Base-by-base conservation (phyloP, 2,797 vertebrate genomes). In the Scolopax rusticola region DNA sequence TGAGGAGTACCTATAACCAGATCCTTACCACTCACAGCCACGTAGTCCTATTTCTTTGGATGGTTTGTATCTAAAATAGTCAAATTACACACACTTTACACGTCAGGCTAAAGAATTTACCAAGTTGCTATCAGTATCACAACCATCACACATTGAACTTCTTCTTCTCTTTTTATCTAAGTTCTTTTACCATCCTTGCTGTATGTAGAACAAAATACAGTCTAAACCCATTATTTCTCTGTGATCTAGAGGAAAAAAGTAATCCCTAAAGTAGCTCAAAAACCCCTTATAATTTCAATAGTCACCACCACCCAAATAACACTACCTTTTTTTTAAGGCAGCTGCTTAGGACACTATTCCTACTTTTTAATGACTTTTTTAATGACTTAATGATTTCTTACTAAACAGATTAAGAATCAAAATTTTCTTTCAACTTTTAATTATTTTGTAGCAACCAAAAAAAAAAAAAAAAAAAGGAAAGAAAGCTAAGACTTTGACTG, bases 391-490 rank as follows among this genome's bases (percentile, higher is more conserved):
- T 4, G 3, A 76, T 91, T 81, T 95, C 38, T 57, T 90, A 78
- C 59, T 54, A 73, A 53, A 76, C 8, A 47, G 6, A 40, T 60
- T 68, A 48, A 70, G 3, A 73, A 54, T 1, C 36, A 40, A 57
- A 43, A 36, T 69, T 93, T 71, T 65, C 1, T 56, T 45, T 89
- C 27, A 5, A 43, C 67, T 94, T 97, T 93, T 90, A 93, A 90
- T 93, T 87, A 85, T n/a, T 87, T 86, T 79, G 57, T 73, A 24
- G 6, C 8, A 53, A 24, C 0, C 15, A 60, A 9, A 27, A 13
- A 6, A 16, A 27, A n/a, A 43, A 43, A 20, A 23, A 25, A 23
- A 15, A 6, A 13, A 43, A 27, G 2, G 3, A 30, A 75, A 4
- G 15, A 23, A 76, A 63, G 8, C 1, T 5, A 50, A 96, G 33